These are phyloP conservation scores for Ophion costatus DNA, from an alignment of 2,888 invertebrate species.

Conservation along the genomic window DNA sequence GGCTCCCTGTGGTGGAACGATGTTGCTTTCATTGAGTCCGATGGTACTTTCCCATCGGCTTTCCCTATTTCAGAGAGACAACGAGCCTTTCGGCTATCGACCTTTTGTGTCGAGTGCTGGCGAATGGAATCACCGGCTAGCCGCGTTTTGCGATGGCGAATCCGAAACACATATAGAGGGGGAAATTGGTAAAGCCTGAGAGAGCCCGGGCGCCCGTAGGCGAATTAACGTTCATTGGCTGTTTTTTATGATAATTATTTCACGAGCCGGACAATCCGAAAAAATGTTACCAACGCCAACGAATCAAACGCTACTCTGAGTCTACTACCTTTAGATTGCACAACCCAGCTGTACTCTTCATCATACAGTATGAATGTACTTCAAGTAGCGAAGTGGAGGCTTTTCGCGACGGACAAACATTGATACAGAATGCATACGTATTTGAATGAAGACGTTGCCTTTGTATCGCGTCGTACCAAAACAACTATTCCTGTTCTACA, in stretches of 20 bases:
- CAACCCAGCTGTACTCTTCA: no score
- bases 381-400: no score
- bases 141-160: not conserved
- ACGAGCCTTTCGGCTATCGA: not conserved
- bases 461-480: not conserved
- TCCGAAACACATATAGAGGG: not conserved
- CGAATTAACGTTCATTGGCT: no score
- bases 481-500: not conserved
- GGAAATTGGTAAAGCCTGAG: not conserved
- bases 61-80: conserved; percentile 18
- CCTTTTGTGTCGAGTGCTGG: conserved; percentile 20
- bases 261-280: not conserved
- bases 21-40: conserved; percentile 20
- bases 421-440: not conserved
- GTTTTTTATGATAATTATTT: not conserved
- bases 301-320: no score
- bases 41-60: conserved; percentile 38
- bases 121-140: conserved; percentile 2
- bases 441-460: conserved; percentile 57
- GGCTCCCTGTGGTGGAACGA: not conserved
- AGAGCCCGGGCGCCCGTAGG: not conserved
- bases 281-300: no score
- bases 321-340: no score
- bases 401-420: no score
- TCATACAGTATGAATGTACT: no score